phyloP scores from a whole-genome alignment of 2,797 vertebrate species.

The Sebastes iracundus region DNA sequence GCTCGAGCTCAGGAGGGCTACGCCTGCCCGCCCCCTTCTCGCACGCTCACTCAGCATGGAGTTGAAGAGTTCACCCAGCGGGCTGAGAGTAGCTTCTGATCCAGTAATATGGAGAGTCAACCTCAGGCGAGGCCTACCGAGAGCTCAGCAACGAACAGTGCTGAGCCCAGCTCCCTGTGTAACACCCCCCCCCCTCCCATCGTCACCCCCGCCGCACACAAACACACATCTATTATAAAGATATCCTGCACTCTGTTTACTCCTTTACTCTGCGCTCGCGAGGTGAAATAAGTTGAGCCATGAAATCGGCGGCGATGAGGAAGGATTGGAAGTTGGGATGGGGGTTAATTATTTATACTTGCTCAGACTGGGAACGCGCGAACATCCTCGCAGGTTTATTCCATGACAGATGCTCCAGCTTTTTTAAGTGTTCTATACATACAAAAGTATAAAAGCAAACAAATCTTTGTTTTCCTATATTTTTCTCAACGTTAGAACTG shows the following conservation, averaged over 20 bases:
- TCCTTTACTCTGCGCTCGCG: neutral
- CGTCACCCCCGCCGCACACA: constrained; percentile 10
- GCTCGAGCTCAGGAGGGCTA: constrained; percentile 52
- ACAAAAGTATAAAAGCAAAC: neutral
- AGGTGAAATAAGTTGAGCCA: constrained; percentile 22
- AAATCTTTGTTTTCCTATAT: neutral
- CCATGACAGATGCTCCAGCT: neutral
- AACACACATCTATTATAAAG: constrained; percentile 24
- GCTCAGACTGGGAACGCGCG: neutral
- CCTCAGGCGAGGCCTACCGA: constrained; percentile 48
- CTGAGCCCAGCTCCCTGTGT: constrained; percentile 30
- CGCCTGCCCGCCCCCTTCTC: constrained; percentile 12
- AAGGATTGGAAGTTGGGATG: neutral
- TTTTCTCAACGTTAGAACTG: neutral
- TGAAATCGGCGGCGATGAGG: constrained; percentile 30
- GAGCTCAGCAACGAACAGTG: constrained; percentile 40
- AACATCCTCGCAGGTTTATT: neutral
- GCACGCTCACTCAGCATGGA: constrained; percentile 46
- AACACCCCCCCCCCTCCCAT: neutral
- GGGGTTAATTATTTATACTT: constrained; percentile 33
- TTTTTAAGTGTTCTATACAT: neutral
- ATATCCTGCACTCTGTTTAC: constrained; percentile 21
- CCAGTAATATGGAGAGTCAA: constrained; percentile 51
- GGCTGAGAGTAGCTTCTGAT: constrained; percentile 61
- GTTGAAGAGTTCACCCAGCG: constrained; percentile 78